These are phyloP conservation scores for Pycnomerus fuliginosus DNA, from an alignment of 2,888 invertebrate genomes.

Conservation along the genomic window DNA sequence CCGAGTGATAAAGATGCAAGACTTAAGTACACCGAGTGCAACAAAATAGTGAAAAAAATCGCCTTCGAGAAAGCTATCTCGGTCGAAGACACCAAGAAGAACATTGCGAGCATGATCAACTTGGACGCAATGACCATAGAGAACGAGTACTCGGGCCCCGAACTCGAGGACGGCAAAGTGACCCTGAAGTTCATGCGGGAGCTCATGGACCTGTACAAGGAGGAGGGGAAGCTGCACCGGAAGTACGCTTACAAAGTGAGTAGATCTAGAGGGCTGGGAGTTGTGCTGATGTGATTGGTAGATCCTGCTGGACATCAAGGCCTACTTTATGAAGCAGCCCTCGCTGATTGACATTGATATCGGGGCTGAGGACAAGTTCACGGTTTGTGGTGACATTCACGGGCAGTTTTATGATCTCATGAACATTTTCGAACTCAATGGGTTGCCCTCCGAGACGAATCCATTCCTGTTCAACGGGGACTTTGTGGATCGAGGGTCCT, in stretches of 20 bases:
- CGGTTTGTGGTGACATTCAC: constrained; percentile 98
- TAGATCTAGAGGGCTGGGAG: too few species aligned
- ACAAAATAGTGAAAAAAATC: constrained; percentile 90
- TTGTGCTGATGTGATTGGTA: too few species aligned
- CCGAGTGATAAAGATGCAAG: constrained; percentile 95
- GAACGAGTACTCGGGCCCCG: constrained; percentile 90
- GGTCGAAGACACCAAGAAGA: constrained; percentile 83
- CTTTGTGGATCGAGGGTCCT: constrained; percentile 98
- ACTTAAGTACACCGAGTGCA: constrained; percentile 89
- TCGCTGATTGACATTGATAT: constrained; percentile 89
- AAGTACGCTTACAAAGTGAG: constrained; percentile 94
- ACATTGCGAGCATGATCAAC: constrained; percentile 85
- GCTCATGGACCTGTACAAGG: constrained; percentile 86
- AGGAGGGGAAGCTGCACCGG: constrained; percentile 90
- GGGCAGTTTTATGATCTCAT: constrained; percentile 98
- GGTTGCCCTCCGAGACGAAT: constrained; percentile 91
- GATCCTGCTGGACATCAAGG: constrained; percentile 90
- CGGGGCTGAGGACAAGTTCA: constrained; percentile 86
- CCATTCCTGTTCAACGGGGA: constrained; percentile 99
- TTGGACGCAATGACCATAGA: constrained; percentile 92
- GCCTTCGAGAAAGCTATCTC: constrained; percentile 98
- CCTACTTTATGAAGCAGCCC: constrained; percentile 79
- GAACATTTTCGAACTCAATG: constrained; percentile 96
- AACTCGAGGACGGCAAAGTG: constrained; percentile 82
- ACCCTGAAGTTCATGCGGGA: constrained; percentile 86